Base-by-base conservation (phyloP, 2,797 vertebrate species). In the Sebastes steindachneri region DNA sequence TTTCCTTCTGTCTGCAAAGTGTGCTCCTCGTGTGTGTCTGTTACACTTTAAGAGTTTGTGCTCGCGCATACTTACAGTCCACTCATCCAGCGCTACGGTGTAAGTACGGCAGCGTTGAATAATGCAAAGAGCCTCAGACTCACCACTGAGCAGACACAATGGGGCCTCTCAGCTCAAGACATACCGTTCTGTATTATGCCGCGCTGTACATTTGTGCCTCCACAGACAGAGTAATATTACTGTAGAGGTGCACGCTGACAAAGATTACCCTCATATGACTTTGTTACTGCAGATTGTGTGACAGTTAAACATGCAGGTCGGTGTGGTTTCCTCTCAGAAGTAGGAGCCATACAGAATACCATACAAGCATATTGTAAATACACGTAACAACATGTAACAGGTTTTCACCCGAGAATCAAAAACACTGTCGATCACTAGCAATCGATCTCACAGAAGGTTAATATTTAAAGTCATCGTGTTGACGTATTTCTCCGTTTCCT, bases 101-200 rank as follows among this genome's bases (percentile, higher is more conserved):
- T 93, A 92, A 90, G 89, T 89, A 92, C 81, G 62, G 84, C 81
- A 25, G 79, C 35, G 83, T 55, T 94, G 85, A 93, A 94, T 94
- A 92, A 91, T 94, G 91, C 84, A 93, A 86, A 79, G 69, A 79
- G 78, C 70, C 77, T 88, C 59, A 66, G 80, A 85, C 82, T 90
- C 73, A 68, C 85, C 77, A 77, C 90, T 88, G 86, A 89, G 90
- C 83, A 72, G 80, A 84, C 77, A 86, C 86, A 88, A 90, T 86
- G 87, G 79, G 79, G 83, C 86, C 90, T 86, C 89, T 84, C 79
- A 78, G 79, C 79, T 84, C 65, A 83, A 90, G 90, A 86, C 83
- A 76, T 70, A 66, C 48, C 25, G 21, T 77, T 86, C 66, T 75
- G 67, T 33, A 70, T 82, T 77, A 80, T 75, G 77, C 71, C 55